Evolutionary conservation across 1,140 invertebrate genomes (phyloP), one percentile per base, ranked within the genome.

Genomic region (Drosophila bocqueti): DNA sequence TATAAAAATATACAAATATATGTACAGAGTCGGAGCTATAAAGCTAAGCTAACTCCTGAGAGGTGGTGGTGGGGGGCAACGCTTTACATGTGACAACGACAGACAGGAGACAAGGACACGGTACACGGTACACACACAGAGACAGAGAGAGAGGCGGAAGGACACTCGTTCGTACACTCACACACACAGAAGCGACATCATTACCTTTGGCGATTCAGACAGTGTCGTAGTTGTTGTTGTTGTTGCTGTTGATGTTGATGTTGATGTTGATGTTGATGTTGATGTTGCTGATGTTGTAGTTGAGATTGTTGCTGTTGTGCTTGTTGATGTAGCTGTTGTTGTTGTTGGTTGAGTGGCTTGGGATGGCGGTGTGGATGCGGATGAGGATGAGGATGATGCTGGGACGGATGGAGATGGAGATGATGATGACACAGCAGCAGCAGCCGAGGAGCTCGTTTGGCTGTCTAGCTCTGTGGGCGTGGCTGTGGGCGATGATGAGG

Each of bases 141-240:
- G 38, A 16, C 15, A 54, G 10, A 36, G 16, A 13, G n/a, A 24
- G 49, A 57, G 64, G 65, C 49, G 52, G 65, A 52, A 43, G 67
- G 24, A 69, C 59, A 81, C 50, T 54, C 62, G 59, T 54, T 62
- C 46, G 29, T 55, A 57, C 40, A 64, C 49, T 59, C 49, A 50
- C 58, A 64, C 59, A 72, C 58, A 79, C 73, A 81, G 67, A 90
- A 84, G 85, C 85, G 72, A 81, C 76, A 85, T 84, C 65, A 69
- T 78, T 90, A 90, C 85, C 85, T 90, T 90, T 85, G 81, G 79
- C 69, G 82, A 79, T 81, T 89, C 79, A 76, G 76, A 85, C 68
- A 69, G 86, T 89, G 81, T 76, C 84, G 75, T 71, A 64, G 66
- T 84, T 68, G 79, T 82, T 68, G 82, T 78, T 68, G 82, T 72